Evolutionary conservation across 92 coral and sea anemone species (phyloP).

Genomic region (Bergia sp.): DNA sequence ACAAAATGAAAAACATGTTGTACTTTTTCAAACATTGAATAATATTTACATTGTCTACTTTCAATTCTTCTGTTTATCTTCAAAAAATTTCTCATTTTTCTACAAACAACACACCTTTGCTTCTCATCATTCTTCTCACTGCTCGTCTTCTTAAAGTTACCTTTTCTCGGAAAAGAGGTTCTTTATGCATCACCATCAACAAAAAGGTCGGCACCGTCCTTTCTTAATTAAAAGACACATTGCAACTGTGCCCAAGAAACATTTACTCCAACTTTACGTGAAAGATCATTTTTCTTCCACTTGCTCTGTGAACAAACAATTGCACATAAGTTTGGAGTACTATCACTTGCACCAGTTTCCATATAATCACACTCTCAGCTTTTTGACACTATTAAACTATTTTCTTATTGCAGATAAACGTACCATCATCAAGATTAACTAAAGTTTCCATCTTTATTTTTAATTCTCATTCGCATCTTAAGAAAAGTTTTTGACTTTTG

Average conservation of each 20-base stretch:
- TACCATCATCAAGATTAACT: constrained; percentile 9
- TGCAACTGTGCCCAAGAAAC: constrained; percentile 9
- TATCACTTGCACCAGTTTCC: constrained; percentile 13
- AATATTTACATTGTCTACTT: constrained; percentile 7
- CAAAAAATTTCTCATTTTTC: constrained; percentile 1
- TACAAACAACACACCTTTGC: constrained; percentile 14
- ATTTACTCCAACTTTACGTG: constrained; percentile 7
- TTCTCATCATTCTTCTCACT: constrained; percentile 13
- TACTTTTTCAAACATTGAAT: constrained; percentile 11
- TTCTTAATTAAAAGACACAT: constrained; percentile 5
- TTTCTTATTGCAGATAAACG: constrained; percentile 12
- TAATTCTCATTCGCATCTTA: constrained; percentile 9
- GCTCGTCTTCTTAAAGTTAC: constrained; percentile 12
- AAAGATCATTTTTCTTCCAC: constrained; percentile 6
- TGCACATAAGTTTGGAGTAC: constrained; percentile 8
- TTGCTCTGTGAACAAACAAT: constrained; percentile 7
- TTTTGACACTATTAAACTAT: constrained; percentile 11
- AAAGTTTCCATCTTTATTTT: constrained; percentile 11
- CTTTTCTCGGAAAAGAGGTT: constrained; percentile 8
- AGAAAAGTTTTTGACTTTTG: constrained; percentile 12
- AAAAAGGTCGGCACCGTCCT: constrained; percentile 10
- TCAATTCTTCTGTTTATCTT: constrained; percentile 8
- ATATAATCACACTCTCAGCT: constrained; percentile 13
- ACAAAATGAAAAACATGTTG: constrained; percentile 12
- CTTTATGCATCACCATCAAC: constrained; percentile 8